A percentile compares a stretch with the other conserved stretches of the same genome.
phyloP scores from a whole-genome alignment of 2,797 vertebrate species.

The Pangasius sanitwongsei region DNA sequence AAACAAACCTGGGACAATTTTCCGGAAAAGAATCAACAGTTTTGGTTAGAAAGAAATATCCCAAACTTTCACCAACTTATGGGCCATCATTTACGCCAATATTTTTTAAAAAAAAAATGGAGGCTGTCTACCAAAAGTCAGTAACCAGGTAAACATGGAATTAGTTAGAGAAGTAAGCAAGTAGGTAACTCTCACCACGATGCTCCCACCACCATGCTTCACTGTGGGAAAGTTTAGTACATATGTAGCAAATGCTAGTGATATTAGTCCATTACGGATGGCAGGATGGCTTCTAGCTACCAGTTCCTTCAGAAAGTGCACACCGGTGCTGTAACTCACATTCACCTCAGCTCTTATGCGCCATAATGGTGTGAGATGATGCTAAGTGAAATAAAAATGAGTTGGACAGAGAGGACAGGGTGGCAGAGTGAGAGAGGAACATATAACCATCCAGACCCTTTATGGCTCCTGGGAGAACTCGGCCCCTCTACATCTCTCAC shows the following conservation, averaged over 20 bases:
- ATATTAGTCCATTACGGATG: background rate
- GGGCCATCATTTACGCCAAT: too few species aligned
- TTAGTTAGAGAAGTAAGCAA: background rate
- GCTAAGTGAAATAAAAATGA: constrained; percentile 25
- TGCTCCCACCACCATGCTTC: constrained; percentile 13
- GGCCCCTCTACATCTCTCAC: constrained; percentile 48
- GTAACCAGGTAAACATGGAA: background rate
- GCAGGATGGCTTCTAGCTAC: background rate
- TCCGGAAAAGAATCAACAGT: background rate
- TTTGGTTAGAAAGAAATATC: background rate
- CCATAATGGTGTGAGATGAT: constrained; percentile 19
- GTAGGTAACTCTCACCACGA: background rate
- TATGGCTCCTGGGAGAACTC: constrained; percentile 42
- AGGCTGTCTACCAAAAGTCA: background rate
- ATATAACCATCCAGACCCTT: constrained; percentile 36
- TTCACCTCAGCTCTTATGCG: background rate
- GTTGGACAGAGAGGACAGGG: background rate
- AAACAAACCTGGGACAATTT: background rate
- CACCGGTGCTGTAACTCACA: background rate
- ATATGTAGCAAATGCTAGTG: background rate
- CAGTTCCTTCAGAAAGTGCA: background rate
- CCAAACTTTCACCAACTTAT: background rate
- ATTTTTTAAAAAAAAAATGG: background rate
- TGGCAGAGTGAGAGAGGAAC: constrained; percentile 28
- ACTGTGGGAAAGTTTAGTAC: too few species aligned